Conservation (phyloP, 2,888 invertebrate species). For the Lysandra coridon region DNA sequence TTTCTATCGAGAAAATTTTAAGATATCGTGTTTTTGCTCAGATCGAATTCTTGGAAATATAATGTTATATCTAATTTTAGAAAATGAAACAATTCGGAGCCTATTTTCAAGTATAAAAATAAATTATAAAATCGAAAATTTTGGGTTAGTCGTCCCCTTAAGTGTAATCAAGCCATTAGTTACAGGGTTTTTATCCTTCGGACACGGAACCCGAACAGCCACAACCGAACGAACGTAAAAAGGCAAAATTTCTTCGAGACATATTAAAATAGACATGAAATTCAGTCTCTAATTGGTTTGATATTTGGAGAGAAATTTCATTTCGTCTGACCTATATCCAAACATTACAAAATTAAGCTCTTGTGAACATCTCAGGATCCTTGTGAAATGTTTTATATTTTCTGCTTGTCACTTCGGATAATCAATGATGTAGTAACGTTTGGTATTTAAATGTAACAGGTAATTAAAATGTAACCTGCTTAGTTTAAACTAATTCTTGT, state of each 20-base stretch:
- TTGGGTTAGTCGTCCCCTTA: too few species aligned
- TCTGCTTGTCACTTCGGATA: neutral
- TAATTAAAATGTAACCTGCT: too few species aligned
- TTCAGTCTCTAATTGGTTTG: constrained; percentile 27
- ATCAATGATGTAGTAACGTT: neutral
- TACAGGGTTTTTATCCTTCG: neutral
- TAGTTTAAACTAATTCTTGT: too few species aligned
- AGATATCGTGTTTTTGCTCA: too few species aligned
- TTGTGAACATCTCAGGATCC: constrained; percentile 3
- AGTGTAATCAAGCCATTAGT: neutral
- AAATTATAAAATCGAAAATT: too few species aligned
- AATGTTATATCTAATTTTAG: too few species aligned
- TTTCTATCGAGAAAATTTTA: too few species aligned
- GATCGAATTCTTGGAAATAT: too few species aligned
- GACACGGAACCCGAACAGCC: neutral
- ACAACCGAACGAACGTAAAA: neutral
- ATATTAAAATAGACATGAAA: constrained; percentile 22
- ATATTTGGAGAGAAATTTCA: constrained; percentile 18
- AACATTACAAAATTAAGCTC: constrained; percentile 1
- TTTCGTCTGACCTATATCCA: constrained; percentile 17
- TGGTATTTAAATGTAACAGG: neutral
- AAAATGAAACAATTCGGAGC: too few species aligned
- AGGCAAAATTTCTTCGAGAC: constrained; percentile 1
- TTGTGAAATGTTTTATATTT: constrained; percentile 3
- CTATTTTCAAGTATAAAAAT: too few species aligned